Evolutionary conservation across 1,140 invertebrate genomes (phyloP).

Genomic region (Lepidurus arcticus): DNA sequence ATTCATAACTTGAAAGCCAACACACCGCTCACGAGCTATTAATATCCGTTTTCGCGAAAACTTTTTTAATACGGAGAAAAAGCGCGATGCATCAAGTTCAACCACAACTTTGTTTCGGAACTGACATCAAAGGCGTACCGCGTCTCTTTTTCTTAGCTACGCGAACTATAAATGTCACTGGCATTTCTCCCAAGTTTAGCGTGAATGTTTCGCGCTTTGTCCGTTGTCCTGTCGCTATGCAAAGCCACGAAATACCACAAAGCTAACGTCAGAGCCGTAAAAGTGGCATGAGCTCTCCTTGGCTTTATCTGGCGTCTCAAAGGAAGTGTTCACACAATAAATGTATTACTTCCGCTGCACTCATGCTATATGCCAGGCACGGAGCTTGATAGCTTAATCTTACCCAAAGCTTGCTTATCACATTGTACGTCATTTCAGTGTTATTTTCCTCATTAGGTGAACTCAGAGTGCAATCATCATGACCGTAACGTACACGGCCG

Average conservation of each 20-base stretch:
- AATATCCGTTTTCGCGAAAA: too few relatives aligned
- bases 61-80: too few relatives aligned
- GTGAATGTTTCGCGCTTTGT: background rate
- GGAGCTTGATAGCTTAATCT: background rate
- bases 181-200: background rate
- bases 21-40: too few relatives aligned
- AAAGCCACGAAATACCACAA: slow-evolving; percentile 13
- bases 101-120: too few relatives aligned
- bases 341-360: slow-evolving; percentile 4
- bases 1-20: too few relatives aligned
- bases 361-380: background rate
- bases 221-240: background rate
- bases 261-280: background rate
- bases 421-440: background rate
- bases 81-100: too few relatives aligned
- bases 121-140: too few relatives aligned
- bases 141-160: too few relatives aligned
- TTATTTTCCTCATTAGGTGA: background rate
- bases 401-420: background rate
- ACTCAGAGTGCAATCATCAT: slow-evolving; percentile 36
- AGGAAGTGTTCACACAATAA: background rate
- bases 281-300: background rate
- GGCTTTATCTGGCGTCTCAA: background rate
- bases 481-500: slow-evolving; percentile 47
- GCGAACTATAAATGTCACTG: background rate